Evolutionary conservation across 2,888 invertebrate species (phyloP), one percentile per base, ranked within the genome.

Genomic region (Drosophila antonietae): DNA sequence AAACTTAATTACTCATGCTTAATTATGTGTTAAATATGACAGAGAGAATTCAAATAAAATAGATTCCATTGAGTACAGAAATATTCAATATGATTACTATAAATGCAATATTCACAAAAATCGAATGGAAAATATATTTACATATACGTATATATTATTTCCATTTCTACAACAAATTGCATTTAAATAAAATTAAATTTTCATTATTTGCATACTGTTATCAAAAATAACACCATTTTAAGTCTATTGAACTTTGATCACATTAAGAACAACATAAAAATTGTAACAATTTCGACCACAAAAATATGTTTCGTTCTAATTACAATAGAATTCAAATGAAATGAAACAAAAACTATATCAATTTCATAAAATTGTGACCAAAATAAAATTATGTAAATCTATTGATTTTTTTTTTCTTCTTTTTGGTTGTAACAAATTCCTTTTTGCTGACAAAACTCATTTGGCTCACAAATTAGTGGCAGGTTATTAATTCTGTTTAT

Each of bases 401-500:
- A 69, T 61, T 43, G 75, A 73, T 64, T 64, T 39, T 73, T 28
- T 39, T 47, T 28, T 15, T 47, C 1, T 28, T 31, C n/a, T 15
- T 23, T 46, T 37, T 59, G 23, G 28, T 37, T 53, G 10, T 41
- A 37, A 18, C 14, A 35, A 61, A 59, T 61, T 59, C 37, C 35
- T 14, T 44, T 46, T 51, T 35, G 35, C 57, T 57, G 61, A 35
- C 60, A 59, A 65, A 70, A 74, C 62, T 70, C 69, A 76, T 70
- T 69, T 78, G 20, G 43, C 58, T 74, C 41, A 46, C 63, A 63
- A 70, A 70, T 63, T 70, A 63, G 33, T 39, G 28, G 14, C 56
- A 41, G 66, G 66, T 59, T 78, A 76, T 78, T 78, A 78, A 78
- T 78, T 66, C 47, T 52, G 39, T 74, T 78, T 78, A 78, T 78